Conservation (phyloP, 1,140 invertebrate genomes). For the Zaprionus lachaisei region DNA sequence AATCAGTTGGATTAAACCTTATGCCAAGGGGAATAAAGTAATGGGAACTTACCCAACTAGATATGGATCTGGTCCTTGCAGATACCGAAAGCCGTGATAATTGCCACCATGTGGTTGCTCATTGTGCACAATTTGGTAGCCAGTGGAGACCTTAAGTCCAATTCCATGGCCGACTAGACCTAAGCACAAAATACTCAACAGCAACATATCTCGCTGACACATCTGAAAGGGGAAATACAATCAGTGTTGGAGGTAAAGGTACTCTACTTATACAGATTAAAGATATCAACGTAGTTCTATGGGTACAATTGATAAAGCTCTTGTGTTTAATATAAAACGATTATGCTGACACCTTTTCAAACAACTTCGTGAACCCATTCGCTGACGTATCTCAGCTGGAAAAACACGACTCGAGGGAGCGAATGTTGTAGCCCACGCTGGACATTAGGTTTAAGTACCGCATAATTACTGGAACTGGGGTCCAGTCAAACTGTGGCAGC, state of each 20-base stretch:
- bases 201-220: constrained; percentile 36
- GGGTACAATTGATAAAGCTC: background rate
- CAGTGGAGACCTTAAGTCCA: constrained; percentile 68
- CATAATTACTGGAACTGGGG: constrained; percentile 3
- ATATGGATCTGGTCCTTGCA: constrained; percentile 43
- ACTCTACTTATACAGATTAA: constrained; percentile 1
- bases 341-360: background rate
- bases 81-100: constrained; percentile 55
- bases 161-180: constrained; percentile 22
- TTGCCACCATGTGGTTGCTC: constrained; percentile 41
- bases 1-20: too few relatives aligned
- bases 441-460: constrained; percentile 8
- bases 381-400: background rate
- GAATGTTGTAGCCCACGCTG: background rate
- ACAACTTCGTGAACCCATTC: background rate
- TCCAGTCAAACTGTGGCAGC: constrained; percentile 3
- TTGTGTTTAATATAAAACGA: background rate
- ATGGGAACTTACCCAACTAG: constrained; percentile 43
- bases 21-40: too few relatives aligned
- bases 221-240: constrained; percentile 39
- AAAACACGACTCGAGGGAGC: background rate
- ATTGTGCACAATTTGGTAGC: constrained; percentile 76
- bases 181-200: constrained; percentile 51
- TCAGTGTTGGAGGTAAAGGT: background rate
- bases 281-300: background rate